Evolutionary conservation across 2,888 invertebrate species (phyloP).

Genomic region (Drosophila multiciliata): DNA sequence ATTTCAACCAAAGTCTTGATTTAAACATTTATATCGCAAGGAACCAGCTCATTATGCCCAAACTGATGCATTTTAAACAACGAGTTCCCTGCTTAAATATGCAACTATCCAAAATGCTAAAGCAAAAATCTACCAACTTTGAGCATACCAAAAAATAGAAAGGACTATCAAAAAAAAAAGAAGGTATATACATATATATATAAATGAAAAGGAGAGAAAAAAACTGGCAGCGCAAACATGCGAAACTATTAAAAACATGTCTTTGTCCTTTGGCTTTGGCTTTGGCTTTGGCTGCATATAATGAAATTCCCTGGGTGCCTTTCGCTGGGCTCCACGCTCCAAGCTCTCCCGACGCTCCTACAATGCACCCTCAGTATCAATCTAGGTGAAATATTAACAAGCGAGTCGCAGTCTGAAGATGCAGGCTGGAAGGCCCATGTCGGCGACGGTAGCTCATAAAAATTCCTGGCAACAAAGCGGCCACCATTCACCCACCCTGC

Average conservation of each 20-base stretch:
- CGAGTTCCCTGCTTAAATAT: conserved; percentile 59
- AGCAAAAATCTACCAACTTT: conserved; percentile 53
- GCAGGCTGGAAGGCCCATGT: conserved; percentile 52
- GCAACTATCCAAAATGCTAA: conserved; percentile 54
- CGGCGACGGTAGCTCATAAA: conserved; percentile 79
- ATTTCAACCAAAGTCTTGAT: not conserved
- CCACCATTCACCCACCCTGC: not conserved
- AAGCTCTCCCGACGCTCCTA: not conserved
- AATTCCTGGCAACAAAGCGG: conserved; percentile 72
- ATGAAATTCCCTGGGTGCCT: conserved; percentile 72
- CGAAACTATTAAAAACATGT: conserved; percentile 79
- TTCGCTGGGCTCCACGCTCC: conserved; percentile 25
- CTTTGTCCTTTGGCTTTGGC: conserved; percentile 71
- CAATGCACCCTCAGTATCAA: conserved; percentile 65
- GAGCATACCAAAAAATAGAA: conserved; percentile 25
- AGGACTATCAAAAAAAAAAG: conserved; percentile 10
- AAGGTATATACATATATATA: not conserved
- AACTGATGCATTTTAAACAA: conserved; percentile 32
- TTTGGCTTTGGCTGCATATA: conserved; percentile 67
- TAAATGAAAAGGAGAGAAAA: conserved; percentile 10
- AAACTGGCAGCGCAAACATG: conserved; percentile 65
- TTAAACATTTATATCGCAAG: not conserved
- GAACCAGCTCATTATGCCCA: conserved; percentile 26
- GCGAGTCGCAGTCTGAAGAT: conserved; percentile 57
- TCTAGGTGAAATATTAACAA: conserved; percentile 80